These are phyloP conservation scores for Poicephalus gulielmi DNA, from an alignment of 2,113 vertebrate species.

Conservation along the genomic window DNA sequence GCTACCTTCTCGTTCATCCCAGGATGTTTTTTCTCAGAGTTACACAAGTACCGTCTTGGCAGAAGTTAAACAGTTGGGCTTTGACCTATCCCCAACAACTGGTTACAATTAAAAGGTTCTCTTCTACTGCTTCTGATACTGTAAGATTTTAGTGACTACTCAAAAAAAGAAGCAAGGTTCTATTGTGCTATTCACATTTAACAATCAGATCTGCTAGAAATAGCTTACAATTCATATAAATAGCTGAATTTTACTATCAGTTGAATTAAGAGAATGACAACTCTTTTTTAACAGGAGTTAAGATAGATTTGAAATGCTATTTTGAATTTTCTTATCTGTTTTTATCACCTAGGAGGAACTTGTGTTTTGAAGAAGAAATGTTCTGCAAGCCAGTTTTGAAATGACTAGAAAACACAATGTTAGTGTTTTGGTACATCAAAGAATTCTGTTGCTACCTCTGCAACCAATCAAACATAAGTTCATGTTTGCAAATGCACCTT, in stretches of 20 bases:
- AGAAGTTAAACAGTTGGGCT: neutral
- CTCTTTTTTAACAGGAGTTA: neutral
- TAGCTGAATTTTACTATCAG: neutral
- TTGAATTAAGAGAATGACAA: neutral
- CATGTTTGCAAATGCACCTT: neutral
- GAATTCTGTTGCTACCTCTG: constrained; percentile 85
- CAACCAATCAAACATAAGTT: constrained; percentile 77
- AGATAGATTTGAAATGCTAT: neutral
- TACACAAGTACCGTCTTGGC: neutral
- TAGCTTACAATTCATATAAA: neutral
- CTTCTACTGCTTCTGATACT: neutral
- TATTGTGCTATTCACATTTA: neutral
- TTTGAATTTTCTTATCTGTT: neutral
- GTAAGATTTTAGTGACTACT: neutral
- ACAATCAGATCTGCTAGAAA: neutral
- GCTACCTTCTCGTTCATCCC: neutral
- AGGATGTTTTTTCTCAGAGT: neutral
- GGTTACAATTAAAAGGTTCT: neutral
- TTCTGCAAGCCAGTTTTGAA: constrained; percentile 86
- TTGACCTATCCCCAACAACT: neutral
- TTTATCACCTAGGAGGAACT: constrained; percentile 73
- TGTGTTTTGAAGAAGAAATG: constrained; percentile 87
- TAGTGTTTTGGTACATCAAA: constrained; percentile 82
- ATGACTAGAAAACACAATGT: constrained; percentile 80
- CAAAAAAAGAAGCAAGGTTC: neutral